These are phyloP conservation scores for Euzophera pinguis DNA, from an alignment of 2,888 invertebrate genomes.

Conservation along the genomic window DNA sequence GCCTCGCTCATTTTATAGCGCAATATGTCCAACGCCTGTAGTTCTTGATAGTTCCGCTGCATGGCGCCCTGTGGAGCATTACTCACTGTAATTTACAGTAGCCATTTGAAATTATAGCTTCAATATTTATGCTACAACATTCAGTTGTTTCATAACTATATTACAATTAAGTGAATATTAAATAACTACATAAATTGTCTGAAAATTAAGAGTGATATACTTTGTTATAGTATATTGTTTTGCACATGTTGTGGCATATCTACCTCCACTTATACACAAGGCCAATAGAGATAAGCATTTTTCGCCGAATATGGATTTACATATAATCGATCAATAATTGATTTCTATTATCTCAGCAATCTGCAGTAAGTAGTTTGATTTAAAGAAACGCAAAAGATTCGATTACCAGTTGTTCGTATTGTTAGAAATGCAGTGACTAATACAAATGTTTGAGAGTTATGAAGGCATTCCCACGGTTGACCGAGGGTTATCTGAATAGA, in stretches of 20 bases:
- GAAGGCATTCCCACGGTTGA: constrained; percentile 38
- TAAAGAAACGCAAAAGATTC: too few relatives aligned
- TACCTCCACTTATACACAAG: constrained; percentile 27
- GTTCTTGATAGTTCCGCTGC: constrained; percentile 14
- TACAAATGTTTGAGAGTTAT: constrained; percentile 29
- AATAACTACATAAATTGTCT: too few relatives aligned
- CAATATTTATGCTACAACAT: constrained; percentile 8
- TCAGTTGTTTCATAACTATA: constrained; percentile 1
- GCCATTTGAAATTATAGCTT: constrained; percentile 11
- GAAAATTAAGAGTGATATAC: too few relatives aligned
- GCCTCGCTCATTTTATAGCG: constrained; percentile 11
- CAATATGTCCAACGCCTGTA: constrained; percentile 12
- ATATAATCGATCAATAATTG: neutral
- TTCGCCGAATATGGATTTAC: neutral
- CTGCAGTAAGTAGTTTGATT: too few relatives aligned
- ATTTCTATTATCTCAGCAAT: neutral
- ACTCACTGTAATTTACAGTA: constrained; percentile 13
- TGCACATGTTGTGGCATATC: too few relatives aligned
- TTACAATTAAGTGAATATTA: neutral
- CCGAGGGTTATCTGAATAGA: constrained; percentile 46
- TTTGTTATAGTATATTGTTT: too few relatives aligned
- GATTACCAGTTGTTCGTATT: constrained; percentile 14
- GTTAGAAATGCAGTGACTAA: neutral
- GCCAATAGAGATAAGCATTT: constrained; percentile 27
- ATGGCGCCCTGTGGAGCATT: constrained; percentile 14